Evolutionary conservation across 37 sponge, comb jelly and placozoan genomes (phyloP), one percentile per base, ranked within the genome.

Genomic region (Tethya wilhelma): DNA sequence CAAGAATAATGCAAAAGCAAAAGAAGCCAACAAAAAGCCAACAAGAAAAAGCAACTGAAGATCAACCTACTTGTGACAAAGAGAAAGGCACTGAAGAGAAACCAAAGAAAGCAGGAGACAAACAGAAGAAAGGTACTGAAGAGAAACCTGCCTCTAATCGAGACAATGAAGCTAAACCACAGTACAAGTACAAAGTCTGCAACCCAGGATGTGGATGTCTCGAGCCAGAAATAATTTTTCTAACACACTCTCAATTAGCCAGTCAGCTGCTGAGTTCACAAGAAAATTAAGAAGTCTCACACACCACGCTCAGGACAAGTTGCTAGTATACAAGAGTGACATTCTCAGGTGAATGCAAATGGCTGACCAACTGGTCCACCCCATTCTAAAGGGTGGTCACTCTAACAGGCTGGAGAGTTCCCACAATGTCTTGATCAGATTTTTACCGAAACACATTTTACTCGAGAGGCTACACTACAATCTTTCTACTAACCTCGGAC

Each of bases 361-460:
- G 20, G 79, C 79, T 22, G 4, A 4, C 31, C 12, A 78, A 2
- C n/a, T 78, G 6, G 41, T 78, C 23, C 79, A 78, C 42, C 68
- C 79, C 31, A 53, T 66, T 5, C 79, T 78, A 6, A 53, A 59
- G 2, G 26, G 70, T 19, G 80, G 69, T 22, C 69, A 66, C 44
- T 36, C 70, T 7, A 79, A 79, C 40, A 11, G 4, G 8, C 3
- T 28, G 6, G 79, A 78, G 53, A 44, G 67, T 9, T 63, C 79
- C 17, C 79, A 78, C 39, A 78, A 78, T 64, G 79, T 78, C 6
- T 32, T 78, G 5, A 63, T 65, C 32, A 33, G 66, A 63, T 78
- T 64, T 29, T n/a, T 67, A 26, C 30, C 79, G 3, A 78, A 78
- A 31, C 26, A 37, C 14, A n/a, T 5, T 7, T 22, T 65, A 5